Evolutionary conservation across 2,888 invertebrate genomes (phyloP), one percentile per base, ranked within the genome.

Genomic region (Drosophila meridionalis): DNA sequence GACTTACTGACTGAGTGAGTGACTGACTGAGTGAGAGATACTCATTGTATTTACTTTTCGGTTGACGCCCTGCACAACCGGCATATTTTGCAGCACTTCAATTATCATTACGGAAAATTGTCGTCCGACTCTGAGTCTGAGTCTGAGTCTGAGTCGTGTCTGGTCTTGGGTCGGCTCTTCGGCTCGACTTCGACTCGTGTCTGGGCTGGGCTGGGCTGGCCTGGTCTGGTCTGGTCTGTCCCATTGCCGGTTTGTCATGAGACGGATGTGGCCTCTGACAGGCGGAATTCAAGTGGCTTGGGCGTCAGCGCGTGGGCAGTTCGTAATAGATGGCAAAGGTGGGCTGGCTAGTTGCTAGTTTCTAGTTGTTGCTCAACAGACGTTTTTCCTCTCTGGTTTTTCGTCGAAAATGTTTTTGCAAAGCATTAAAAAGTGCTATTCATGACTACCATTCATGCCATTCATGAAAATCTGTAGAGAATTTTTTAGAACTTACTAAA

Each of bases 211-310:
- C 45, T 20, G 55, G 55, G 47, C 36, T 53, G 52, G 56, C 28
- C 30, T 11, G 14, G 48, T 8, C 30, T 32, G 32, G 67, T 20
- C 43, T 30, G 45, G 58, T 53, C 38, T 55, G 60, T 52, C 40
- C 28, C 63, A 26, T 56, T 26, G 63, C 73, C 42, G 70, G 45
- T 52, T 72, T 61, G 76, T 73, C 73, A 63, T 77, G 77, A 80
- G 77, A 86, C 85, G 85, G 85, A 85, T 85, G 85, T 88, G 78
- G 80, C 48, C 61, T 80, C 58, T 80, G 83, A 80, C 88, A 82
- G 82, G 69, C 85, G 82, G 82, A 71, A 87, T 86, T 83, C 82
- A 69, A 28, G 73, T 63, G 69, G 80, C 57, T 71, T 85, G 83
- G 85, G 85, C 86, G 85, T 82, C 52, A 69, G 79, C 80, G 83